Base-by-base conservation (phyloP, 2,113 vertebrate genomes). In the Leptocoma aspasia region DNA sequence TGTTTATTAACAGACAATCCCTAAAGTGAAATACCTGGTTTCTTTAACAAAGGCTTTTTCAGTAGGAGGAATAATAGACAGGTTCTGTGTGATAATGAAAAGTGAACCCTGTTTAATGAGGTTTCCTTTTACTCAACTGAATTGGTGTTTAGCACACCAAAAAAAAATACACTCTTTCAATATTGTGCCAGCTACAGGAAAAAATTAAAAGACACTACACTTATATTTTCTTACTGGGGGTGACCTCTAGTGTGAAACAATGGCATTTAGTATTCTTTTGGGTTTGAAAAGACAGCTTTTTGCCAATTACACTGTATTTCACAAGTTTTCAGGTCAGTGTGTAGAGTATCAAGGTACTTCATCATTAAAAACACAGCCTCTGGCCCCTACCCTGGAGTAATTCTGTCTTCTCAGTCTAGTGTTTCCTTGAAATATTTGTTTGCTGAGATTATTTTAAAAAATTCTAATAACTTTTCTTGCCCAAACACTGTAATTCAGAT, bases 211-310 rank as follows among this genome's bases (percentile, higher is more conserved):
- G 64, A 94, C 83, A 35, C 56, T 83, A 83, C 75, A 96, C 94
- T 95, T 97, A 96, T 96, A 96, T 98, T 98, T 98, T 97, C 95
- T 97, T 97, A 97, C 85, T 31, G 60, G 97, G 95, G 96, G 95
- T 98, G 98, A 98, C 98, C 96, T 98, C 97, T 98, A 98, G 96
- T 98, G 97, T 98, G 97, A 98, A 98, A 96, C 89, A 94, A 97
- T 96, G 96, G 97, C 97, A 98, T 98, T 97, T 95, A 98, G 94
- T 52, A 92, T 97, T 95, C 79, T 95, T 97, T 94, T 49, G 84
- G 75, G 87, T 94, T 96, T 97, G 76, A 97, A 97, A 94, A 96
- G 89, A 86, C 84, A 96, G 44, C n/a, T 90, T 91, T 97, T 97
- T 96, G 61, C 81, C 83, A 93, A 64, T 97, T 98, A 96, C 27